Evolutionary conservation across 2,888 invertebrate genomes (phyloP), one percentile per base, ranked within the genome.

Genomic region (Hecatera dysodea): DNA sequence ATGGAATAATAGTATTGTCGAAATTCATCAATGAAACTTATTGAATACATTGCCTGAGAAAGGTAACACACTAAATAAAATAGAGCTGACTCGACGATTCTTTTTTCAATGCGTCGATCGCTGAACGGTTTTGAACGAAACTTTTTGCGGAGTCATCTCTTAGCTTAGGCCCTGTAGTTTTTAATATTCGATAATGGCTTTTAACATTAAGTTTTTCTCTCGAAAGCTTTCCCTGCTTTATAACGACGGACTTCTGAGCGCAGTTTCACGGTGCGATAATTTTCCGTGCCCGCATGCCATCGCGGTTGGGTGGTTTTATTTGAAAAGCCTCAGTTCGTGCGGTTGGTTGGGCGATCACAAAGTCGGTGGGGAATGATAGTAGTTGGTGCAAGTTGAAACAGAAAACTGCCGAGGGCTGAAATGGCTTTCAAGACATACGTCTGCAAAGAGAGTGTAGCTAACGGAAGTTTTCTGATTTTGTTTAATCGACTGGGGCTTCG

Each of bases 111-210:
- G 59, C 57, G 53, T 70, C 78, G 52, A 61, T 72, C 65, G 55
- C 62, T 42, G 50, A 78, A 67, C 72, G 46, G 29, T 53, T 78
- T 78, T 55, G 33, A 66, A 52, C 52, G 63, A 64, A 81, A 57
- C 29, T 72, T 78, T 78, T 79, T 82, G 79, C 79, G 46, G 60
- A 67, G 60, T 79, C 82, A 79, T 79, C 67, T 73, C 60, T 67
- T 63, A 67, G 29, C 42, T 61, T 63, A 78, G 73, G 46, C 19
- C 50, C 42, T 52, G 36, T 65, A 63, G 48, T 69, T 77, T 75
- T 77, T 68, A 64, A 60, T 76, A 52, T 80, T 53, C 59, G 59
- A 27, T 77, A 80, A 77, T 77, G 69, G 77, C 55, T 75, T 80
- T 75, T 67, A 53, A 44, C 36, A 69, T 60, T 63, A 55, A n/a